A percentile compares a stretch with the other conserved stretches of the same genome.
phyloP scores from a whole-genome alignment of 2,113 vertebrate genomes.

The Prunella himalayana region DNA sequence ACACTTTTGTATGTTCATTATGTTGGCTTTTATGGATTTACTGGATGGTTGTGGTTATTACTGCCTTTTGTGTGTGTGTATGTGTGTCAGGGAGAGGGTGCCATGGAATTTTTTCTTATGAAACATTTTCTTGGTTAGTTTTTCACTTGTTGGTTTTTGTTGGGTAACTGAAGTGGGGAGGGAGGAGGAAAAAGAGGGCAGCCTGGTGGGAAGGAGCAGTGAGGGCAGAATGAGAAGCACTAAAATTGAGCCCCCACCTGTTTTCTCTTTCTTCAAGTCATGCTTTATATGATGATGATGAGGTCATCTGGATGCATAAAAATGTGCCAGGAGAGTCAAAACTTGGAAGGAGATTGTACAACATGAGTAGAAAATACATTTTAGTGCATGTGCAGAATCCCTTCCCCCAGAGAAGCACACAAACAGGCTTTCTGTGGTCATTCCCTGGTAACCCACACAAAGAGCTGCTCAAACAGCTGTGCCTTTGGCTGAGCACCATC shows the following conservation, averaged over 20 bases:
- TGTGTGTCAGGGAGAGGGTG: background rate
- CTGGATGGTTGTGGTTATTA: conserved; percentile 5
- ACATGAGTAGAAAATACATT: conserved; percentile 33
- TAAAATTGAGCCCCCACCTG: conserved; percentile 8
- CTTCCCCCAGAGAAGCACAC: background rate
- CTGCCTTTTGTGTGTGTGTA: background rate
- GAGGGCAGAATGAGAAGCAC: background rate
- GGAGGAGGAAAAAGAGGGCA: background rate
- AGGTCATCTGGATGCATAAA: conserved; percentile 24
- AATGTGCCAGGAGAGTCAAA: conserved; percentile 30
- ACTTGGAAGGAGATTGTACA: conserved; percentile 23
- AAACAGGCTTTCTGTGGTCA: conserved; percentile 43
- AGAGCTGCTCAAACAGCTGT: conserved; percentile 49
- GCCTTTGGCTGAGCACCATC: background rate
- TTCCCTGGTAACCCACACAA: conserved; percentile 41
- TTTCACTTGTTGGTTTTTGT: conserved; percentile 8
- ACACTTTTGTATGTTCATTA: background rate
- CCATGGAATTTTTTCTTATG: background rate
- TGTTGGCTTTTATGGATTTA: background rate
- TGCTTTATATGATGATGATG: conserved; percentile 21
- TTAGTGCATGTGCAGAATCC: background rate
- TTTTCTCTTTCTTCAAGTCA: conserved; percentile 22
- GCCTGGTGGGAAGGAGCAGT: background rate
- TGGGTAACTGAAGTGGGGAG: background rate
- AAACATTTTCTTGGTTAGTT: conserved; percentile 11